These are phyloP conservation scores for Rhabdophis nuchalis DNA, from an alignment of 2,797 vertebrate species.

Conservation along the genomic window DNA sequence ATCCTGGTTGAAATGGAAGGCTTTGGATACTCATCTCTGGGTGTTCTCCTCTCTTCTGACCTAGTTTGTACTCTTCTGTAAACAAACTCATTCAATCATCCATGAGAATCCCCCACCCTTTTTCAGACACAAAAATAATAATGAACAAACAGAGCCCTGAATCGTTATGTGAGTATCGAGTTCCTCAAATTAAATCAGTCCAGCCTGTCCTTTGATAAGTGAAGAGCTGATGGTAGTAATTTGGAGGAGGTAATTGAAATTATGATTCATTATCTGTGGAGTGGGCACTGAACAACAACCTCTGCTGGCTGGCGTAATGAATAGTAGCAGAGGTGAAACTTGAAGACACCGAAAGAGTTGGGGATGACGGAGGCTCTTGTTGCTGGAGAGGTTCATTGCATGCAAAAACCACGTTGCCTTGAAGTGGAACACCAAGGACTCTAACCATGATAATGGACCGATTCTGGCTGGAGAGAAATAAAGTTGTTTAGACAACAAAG, in stretches of 20 bases:
- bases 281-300: neutral
- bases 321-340: slow-evolving; percentile 46
- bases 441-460: slow-evolving; percentile 35
- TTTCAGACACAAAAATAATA: neutral
- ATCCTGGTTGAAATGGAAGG: neutral
- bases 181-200: neutral
- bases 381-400: slow-evolving; percentile 47
- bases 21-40: neutral
- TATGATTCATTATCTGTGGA: neutral
- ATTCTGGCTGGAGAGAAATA: slow-evolving; percentile 53
- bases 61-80: neutral
- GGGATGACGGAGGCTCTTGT: neutral
- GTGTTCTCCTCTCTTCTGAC: neutral
- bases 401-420: slow-evolving; percentile 29
- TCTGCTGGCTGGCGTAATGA: slow-evolving; percentile 43
- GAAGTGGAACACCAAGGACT: slow-evolving; percentile 47
- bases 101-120: neutral
- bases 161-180: neutral
- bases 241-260: neutral
- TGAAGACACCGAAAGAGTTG: slow-evolving; percentile 20
- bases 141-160: neutral
- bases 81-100: neutral
- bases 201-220: neutral
- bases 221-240: neutral
- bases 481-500: slow-evolving; percentile 21